Evolutionary conservation across 2,113 vertebrate genomes (phyloP), one percentile per base, ranked within the genome.

Genomic region (Sigmodon hispidus): DNA sequence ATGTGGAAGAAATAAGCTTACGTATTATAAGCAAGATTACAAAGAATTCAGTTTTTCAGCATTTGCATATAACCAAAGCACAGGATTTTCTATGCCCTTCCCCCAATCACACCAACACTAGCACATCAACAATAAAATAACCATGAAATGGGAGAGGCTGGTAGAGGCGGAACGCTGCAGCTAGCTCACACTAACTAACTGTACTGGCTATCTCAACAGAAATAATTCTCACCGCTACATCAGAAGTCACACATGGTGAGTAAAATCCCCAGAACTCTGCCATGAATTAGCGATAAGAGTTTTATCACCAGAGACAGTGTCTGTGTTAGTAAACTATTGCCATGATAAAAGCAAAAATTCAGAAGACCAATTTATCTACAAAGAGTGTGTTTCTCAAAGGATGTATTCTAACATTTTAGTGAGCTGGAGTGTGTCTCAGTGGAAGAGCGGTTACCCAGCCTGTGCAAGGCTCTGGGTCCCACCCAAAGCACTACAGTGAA

Each of bases 191-290:
- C 29, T 91, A 93, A 94, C 45, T 94, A 79, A 91, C 59, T 95
- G 12, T 91, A 75, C n/a, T 57, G 34, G 96, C 93, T 95, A 90
- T 95, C 91, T 94, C 88, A n/a, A 79, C 89, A 97, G 96, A 95
- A 94, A 91, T 97, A 96, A 97, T 76, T 91, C n/a, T 63, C 17
- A 48, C 21, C 40, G 50, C 61, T 81, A 57, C n/a, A 22, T 55
- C 94, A 63, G 65, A 97, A 96, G 80, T 72, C 87, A 77, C 3
- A 72, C 10, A 73, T 0, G 45, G 91, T 96, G 69, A 95, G 96
- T 96, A 93, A 89, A 96, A 96, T 84, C 75, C 81, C 19, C 55
- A 93, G 77, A 67, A 91, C 43, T 34, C 48, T 85, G 73, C 91
- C 59, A 90, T 87, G 43, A 9, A 81, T 26, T 79, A 40, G 17